A percentile compares a stretch with the other conserved stretches of the same genome.
These are phyloP conservation scores for Sparidentex hasta DNA, from an alignment of 2,797 vertebrate genomes.

Conservation along the genomic window DNA sequence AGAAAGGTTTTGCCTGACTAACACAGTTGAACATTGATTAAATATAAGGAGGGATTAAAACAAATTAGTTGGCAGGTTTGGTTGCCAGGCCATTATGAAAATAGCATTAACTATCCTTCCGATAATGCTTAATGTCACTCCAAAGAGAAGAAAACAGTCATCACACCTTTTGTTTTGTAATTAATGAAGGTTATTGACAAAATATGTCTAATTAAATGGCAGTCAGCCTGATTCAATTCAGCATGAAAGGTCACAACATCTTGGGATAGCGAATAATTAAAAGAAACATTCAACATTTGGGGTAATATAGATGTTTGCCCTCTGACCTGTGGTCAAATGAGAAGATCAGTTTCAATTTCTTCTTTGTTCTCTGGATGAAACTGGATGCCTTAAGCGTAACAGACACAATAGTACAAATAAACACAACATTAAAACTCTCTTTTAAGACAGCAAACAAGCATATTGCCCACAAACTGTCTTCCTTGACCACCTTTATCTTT, in stretches of 20 bases:
- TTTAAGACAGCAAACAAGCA: constrained; percentile 5
- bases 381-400: neutral
- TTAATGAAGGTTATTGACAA: neutral
- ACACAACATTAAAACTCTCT: neutral
- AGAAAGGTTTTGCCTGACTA: neutral
- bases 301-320: constrained; percentile 1
- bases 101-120: neutral
- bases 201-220: neutral
- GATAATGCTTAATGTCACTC: neutral
- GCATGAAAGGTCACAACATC: neutral
- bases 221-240: neutral
- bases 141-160: neutral
- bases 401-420: neutral
- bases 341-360: constrained; percentile 33
- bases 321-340: constrained; percentile 12
- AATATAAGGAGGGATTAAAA: neutral
- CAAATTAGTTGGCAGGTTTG: neutral
- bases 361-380: constrained; percentile 8
- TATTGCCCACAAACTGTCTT: neutral
- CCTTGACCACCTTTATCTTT: neutral
- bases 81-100: neutral
- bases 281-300: constrained; percentile 17
- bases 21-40: neutral
- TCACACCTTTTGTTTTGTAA: neutral
- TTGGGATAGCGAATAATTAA: neutral